phyloP scores from a whole-genome alignment of 2,113 vertebrate species.

The Bubo blakistoni region DNA sequence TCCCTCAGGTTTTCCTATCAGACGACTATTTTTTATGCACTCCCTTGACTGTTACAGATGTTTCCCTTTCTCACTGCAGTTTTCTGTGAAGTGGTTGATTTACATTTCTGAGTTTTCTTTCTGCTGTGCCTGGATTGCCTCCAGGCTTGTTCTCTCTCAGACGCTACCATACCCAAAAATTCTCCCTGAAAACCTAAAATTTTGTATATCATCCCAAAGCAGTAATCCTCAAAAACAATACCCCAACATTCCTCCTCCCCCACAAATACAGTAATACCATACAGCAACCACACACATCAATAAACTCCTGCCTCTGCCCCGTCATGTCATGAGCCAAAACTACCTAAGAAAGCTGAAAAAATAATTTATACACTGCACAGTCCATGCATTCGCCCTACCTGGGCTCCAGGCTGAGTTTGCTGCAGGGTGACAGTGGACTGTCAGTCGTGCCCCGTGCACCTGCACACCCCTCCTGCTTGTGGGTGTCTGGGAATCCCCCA shows the following conservation, averaged over 20 bases:
- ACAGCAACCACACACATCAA: neutral
- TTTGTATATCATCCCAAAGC: neutral
- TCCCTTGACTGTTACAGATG: neutral
- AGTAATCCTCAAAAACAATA: neutral
- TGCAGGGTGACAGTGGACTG: slow-evolving; percentile 1
- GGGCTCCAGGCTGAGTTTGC: slow-evolving; percentile 42
- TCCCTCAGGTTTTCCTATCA: neutral
- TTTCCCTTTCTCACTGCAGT: neutral
- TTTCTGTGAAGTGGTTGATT: neutral
- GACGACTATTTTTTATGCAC: neutral
- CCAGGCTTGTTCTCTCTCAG: neutral
- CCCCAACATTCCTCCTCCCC: neutral
- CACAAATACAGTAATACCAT: neutral
- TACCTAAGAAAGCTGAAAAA: neutral
- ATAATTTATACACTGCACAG: neutral
- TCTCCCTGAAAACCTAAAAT: neutral
- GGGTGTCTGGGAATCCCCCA: slow-evolving; percentile 15
- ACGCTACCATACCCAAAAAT: neutral
- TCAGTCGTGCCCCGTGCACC: slow-evolving; percentile 6
- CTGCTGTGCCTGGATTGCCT: neutral
- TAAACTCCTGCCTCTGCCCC: neutral
- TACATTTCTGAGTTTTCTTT: neutral
- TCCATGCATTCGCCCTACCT: slow-evolving; percentile 9
- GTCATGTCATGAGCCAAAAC: neutral
- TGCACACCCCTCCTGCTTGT: slow-evolving; percentile 18